Evolutionary conservation across 2,888 invertebrate genomes (phyloP), one percentile per base, ranked within the genome.

Genomic region (Zygaena filipendulae): DNA sequence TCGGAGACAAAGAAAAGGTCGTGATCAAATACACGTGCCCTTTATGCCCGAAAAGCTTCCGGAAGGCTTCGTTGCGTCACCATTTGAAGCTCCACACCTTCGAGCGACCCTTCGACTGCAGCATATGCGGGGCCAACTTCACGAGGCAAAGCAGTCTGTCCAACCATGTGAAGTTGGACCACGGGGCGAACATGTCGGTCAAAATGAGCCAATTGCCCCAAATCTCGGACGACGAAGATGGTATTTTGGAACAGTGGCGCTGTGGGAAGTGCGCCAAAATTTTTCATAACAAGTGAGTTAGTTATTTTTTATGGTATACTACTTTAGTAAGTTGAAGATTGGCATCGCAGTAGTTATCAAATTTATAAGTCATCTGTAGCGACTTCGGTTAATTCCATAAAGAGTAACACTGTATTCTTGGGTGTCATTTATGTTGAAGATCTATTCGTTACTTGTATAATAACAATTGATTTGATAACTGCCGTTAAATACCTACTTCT

Each of bases 71-170:
- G 0, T 59, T 92, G 9, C 81, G 86, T 2, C 82, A 83, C 32
- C 91, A 92, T 56, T 61, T 92, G 22, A 80, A 88, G 16, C 82
- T 83, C 29, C 92, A 92, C 48, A 91, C 91, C 0, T 84, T 86
- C 13, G 92, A 92, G 49, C 82, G 86, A 33, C 87, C 88, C 0
- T 90, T 84, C 45, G 63, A 74, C 3, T 92, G 92, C 45, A 59
- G 72, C 0, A 52, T 70, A 3, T 92, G 92, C 49, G 66, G 64
- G 1, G 70, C 82, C 0, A 82, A 82, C 35, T 92, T 91, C 49
- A 83, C 85, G 0, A 71, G 88, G 13, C 84, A 85, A 42, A 84
- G 85, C 24, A 87, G 86, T 44, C 67, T 88, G 27, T 80, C 82
- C 14, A 82, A 81, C 31, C 91, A 92, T 54, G 64, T 74, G 29